Percentiles rank a stretch among this genome's conserved stretches.
Conservation (phyloP, 2,113 vertebrate species). For the Axis porcinus region DNA sequence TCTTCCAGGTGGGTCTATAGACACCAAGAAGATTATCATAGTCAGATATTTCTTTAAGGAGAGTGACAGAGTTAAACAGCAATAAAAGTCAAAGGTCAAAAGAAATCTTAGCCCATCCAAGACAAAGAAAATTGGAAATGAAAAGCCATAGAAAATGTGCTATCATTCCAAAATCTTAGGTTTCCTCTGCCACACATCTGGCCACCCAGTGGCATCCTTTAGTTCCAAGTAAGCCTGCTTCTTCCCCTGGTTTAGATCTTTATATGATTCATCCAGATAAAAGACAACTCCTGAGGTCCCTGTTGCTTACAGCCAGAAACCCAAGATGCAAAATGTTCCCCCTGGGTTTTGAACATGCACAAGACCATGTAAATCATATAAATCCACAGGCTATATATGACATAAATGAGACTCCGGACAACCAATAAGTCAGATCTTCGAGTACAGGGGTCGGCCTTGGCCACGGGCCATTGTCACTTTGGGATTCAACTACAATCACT, state of each 20-base stretch:
- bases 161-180: constrained; percentile 83
- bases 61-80: constrained; percentile 85
- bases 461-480: constrained; percentile 89
- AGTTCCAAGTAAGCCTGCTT: constrained; percentile 91
- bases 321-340: constrained; percentile 91
- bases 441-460: constrained; percentile 83
- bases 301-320: constrained; percentile 92
- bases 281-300: constrained; percentile 89
- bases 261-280: constrained; percentile 87
- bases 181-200: constrained; percentile 86
- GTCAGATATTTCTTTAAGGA: constrained; percentile 86
- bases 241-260: constrained; percentile 91
- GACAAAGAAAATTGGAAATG: constrained; percentile 84
- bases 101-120: constrained; percentile 83
- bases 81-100: constrained; percentile 88
- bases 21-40: constrained; percentile 86
- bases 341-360: constrained; percentile 90
- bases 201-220: constrained; percentile 87
- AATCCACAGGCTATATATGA: background rate
- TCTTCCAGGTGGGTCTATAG: constrained; percentile 83
- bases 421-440: constrained; percentile 77
- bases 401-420: background rate
- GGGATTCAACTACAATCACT: constrained; percentile 90
- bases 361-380: constrained; percentile 79
- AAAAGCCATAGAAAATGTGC: constrained; percentile 86